Base-by-base conservation (phyloP, 2,888 invertebrate species). In the Pelosia muscerda region DNA sequence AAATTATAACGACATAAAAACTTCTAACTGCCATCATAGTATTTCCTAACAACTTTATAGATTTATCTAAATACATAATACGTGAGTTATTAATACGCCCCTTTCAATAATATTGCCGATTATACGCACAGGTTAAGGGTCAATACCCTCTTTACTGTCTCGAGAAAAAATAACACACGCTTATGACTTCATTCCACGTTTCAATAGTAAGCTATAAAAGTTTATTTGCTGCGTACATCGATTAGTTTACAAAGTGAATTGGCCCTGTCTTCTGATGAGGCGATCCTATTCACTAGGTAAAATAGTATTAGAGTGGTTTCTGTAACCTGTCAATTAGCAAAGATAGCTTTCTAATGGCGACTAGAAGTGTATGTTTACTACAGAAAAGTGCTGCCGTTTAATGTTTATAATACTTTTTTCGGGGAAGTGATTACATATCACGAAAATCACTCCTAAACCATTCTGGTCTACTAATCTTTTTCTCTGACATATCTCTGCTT, bases 101-200 rank as follows among this genome's bases (percentile, higher is more conserved):
- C 69, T 26, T 59, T 56, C 65, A 59, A 63, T 49, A 49, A 59
- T 59, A 72, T 71, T 68, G 61, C 57, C 66, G 63, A 69, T 66
- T 63, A 66, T 67, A 62, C 60, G 53, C 55, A 69, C 74, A 77
- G 70, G 66, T 69, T 73, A 72, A 59, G 70, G 74, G 80, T 74
- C 76, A 78, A 77, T 65, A 77, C 57, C 68, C 79, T 71, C 72
- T 78, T 76, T 64, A 78, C 62, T 57, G 69, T 25, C 42, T n/a
- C 59, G 68, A 71, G 65, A 77, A 79, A 71, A 72, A 61, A 60
- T 57, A 70, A 62, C 55, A 64, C 66, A 77, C 63, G 34, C 61
- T 74, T 66, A 74, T 73, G 70, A 72, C 78, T 80, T 80, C 64
- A 80, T 80, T 74, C 62, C 73, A 53, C 61, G 56, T 72, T 69